Evolutionary conservation across 2,888 invertebrate species (phyloP).

Genomic region (Julus scandinavius): DNA sequence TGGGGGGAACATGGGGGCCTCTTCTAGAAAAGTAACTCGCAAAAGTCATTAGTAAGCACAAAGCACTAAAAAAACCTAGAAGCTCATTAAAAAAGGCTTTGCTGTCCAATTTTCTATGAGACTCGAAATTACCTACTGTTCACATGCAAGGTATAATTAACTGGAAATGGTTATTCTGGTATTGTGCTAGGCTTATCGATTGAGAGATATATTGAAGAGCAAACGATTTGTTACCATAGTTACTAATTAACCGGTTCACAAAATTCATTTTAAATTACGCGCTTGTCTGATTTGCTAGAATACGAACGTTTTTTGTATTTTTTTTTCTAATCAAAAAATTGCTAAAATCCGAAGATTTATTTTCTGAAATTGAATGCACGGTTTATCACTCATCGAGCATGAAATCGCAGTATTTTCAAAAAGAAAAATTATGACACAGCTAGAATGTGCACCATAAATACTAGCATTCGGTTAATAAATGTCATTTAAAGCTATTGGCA

Average conservation of each 20-base stretch:
- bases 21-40: background rate
- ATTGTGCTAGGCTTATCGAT: background rate
- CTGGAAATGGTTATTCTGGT: background rate
- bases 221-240: conserved; percentile 16
- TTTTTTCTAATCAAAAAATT: background rate
- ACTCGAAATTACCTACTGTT: background rate
- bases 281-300: background rate
- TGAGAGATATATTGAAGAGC: background rate
- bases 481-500: background rate
- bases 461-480: conserved; percentile 2
- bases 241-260: conserved; percentile 28
- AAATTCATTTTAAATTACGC: background rate
- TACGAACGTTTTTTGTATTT: background rate
- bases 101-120: background rate
- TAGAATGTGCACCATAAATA: background rate
- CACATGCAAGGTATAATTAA: conserved; percentile 17
- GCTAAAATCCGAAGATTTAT: conserved; percentile 5
- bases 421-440: background rate
- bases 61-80: background rate
- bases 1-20: background rate
- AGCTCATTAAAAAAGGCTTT: conserved; percentile 36
- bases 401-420: background rate
- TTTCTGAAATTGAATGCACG: background rate
- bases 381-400: conserved; percentile 6
- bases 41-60: conserved; percentile 2